Evolutionary conservation across 2,888 invertebrate genomes (phyloP).

Genomic region (Sclerodermus sp.): DNA sequence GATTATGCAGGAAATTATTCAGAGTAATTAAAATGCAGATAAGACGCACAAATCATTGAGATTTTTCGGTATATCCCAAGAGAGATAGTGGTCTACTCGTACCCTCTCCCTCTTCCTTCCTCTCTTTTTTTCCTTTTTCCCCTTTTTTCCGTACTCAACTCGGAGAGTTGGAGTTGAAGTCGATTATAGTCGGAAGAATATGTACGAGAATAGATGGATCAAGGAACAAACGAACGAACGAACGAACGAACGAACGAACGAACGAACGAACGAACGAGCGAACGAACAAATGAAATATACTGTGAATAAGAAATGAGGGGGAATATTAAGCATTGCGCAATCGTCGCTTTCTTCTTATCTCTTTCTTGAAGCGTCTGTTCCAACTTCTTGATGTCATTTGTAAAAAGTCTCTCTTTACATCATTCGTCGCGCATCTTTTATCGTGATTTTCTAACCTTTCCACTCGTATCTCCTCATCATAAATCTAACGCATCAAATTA

Average conservation of each 20-base stretch:
- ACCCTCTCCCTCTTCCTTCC: conserved; percentile 6
- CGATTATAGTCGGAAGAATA: conserved; percentile 32
- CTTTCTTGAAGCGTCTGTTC: conserved; percentile 3
- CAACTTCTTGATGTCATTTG: conserved; percentile 14
- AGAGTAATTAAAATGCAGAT: conserved; percentile 57
- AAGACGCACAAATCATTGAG: conserved; percentile 55
- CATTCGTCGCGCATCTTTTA: too few species aligned
- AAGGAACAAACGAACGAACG: too few species aligned
- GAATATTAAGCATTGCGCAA: conserved; percentile 44
- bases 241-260: conserved; percentile 11
- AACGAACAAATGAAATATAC: conserved; percentile 51
- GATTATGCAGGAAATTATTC: conserved; percentile 54
- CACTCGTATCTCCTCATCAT: too few species aligned
- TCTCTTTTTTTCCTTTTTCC: conserved; percentile 3
- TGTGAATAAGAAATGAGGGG: conserved; percentile 51
- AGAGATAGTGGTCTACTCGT: neutral
- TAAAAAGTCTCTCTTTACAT: conserved; percentile 10
- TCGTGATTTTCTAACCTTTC: too few species aligned
- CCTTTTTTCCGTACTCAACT: too few species aligned
- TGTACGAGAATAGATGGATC: conserved; percentile 32
- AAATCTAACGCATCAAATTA: too few species aligned
- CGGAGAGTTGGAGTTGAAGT: conserved; percentile 26
- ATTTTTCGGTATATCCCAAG: conserved; percentile 40
- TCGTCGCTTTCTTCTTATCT: neutral
- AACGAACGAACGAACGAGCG: conserved; percentile 39